Conservation (phyloP, 64 coral and sea anemone species). For the Actinia equina region DNA sequence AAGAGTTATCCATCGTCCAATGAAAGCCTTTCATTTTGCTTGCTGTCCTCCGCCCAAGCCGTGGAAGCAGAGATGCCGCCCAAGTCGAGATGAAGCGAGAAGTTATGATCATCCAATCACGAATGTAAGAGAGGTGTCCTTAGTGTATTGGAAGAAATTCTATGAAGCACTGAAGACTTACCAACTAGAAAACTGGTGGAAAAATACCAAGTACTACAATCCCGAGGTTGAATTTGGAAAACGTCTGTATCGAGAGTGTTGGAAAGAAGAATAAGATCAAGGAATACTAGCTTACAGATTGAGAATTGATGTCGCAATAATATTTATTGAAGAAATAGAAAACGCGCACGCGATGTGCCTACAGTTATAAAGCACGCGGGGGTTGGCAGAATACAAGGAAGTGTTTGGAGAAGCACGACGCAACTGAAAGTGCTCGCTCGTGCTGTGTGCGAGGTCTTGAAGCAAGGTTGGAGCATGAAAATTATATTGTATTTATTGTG, state of each 20-base stretch:
- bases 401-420: no score
- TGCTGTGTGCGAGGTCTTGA: no score
- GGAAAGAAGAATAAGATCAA: not conserved
- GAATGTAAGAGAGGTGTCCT: conserved; percentile 30
- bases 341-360: no score
- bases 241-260: conserved; percentile 21
- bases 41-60: conserved; percentile 67
- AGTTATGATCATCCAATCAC: conserved; percentile 58
- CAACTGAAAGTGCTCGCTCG: no score
- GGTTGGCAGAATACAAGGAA: no score
- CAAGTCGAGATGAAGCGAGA: conserved; percentile 69
- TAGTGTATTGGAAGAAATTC: conserved; percentile 85
- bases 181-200: conserved; percentile 71
- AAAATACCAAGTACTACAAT: conserved; percentile 61
- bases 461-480: no score
- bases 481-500: no score
- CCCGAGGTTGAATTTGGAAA: conserved; percentile 53
- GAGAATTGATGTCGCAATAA: no score
- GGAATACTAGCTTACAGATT: no score
- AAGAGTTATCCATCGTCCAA: conserved; percentile 52
- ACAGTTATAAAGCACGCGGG: no score
- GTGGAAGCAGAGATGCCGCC: conserved; percentile 62
- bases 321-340: no score
- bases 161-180: conserved; percentile 60
- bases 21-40: conserved; percentile 91